A percentile compares a stretch with the other conserved stretches of the same genome.
Conservation (phyloP, 2,797 vertebrate genomes). For the Ptychobarbus kaznakovi region DNA sequence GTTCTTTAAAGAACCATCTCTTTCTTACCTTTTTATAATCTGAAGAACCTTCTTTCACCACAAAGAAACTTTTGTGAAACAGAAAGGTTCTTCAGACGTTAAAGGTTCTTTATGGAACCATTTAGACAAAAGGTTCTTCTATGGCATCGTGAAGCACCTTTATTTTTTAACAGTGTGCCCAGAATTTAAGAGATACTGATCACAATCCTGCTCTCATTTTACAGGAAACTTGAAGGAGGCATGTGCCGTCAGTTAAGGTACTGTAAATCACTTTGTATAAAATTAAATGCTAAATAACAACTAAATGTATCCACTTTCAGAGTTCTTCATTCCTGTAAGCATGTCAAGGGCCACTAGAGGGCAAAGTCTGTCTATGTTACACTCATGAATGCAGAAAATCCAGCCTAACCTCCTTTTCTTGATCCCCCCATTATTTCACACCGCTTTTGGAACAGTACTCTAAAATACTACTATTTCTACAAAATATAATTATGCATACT, state of each 20-base stretch:
- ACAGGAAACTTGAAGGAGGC: not conserved
- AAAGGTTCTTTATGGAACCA: too few species aligned
- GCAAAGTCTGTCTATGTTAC: constrained; percentile 47
- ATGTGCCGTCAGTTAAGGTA: not conserved
- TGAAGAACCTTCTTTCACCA: too few species aligned
- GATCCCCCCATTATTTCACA: not conserved
- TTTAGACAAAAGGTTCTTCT: too few species aligned
- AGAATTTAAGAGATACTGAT: not conserved
- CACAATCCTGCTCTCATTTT: not conserved
- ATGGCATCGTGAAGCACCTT: too few species aligned
- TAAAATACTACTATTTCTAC: not conserved
- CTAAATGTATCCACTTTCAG: not conserved
- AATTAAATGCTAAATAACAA: constrained; percentile 5
- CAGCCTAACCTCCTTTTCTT: not conserved
- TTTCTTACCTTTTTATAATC: too few species aligned
- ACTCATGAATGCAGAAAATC: not conserved
- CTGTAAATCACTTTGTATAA: not conserved
- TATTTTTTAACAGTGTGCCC: too few species aligned
- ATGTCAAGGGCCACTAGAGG: constrained; percentile 57
- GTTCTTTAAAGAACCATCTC: too few species aligned
- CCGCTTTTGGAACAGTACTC: not conserved
- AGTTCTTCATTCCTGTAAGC: not conserved
- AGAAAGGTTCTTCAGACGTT: too few species aligned
- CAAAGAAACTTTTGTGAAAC: not conserved
- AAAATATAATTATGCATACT: not conserved